Evolutionary conservation across 2,888 invertebrate genomes (phyloP), one percentile per base, ranked within the genome.

Genomic region (Noctuana brunneofusca): DNA sequence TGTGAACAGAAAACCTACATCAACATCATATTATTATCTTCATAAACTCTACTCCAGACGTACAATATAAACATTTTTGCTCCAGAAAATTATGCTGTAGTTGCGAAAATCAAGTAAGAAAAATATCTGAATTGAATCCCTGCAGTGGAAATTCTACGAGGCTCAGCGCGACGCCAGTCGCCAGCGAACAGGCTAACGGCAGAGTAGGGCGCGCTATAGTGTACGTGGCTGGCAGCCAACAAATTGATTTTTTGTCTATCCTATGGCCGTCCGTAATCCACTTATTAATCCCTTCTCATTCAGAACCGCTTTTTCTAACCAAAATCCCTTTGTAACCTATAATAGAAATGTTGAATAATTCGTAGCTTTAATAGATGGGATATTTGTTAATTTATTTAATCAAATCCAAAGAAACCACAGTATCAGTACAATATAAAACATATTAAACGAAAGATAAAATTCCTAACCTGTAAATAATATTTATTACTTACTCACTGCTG

Each of bases 271-370:
- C 59, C 64, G 58, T 65, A 69, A 65, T 68, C 66, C 64, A 66
- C 66, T 67, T 68, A 64, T 66, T 65, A 70, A 69, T 66, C 64
- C 64, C 64, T 58, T 66, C 64, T 66, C 38, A 62, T 41, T 50
- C 38, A 50, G 41, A 53, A 30, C n/a, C 46, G 12, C 50, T 9
- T 53, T 46, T 46, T 46, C 43, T 14, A 18, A 18, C 9, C 14
- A 43, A 43, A 43, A 16, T 8, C 8, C 18, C 9, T 18, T 18
- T 16, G 43, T 18, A 43, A 14, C 14, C n/a, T 38, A 38, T 14
- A 14, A 14, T 14, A 14, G 14, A 38, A 38, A 38, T n/a, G 38
- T 14, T 38, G 14, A 14, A n/a, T 38, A n/a, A n/a, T n/a, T n/a
- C n/a, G n/a, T n/a, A n/a, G n/a, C n/a, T n/a, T n/a, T n/a, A n/a